Percentiles rank a stretch among this genome's conserved stretches.
Conservation (phyloP, 2,888 invertebrate genomes). For the Argynnis bischoffii region DNA sequence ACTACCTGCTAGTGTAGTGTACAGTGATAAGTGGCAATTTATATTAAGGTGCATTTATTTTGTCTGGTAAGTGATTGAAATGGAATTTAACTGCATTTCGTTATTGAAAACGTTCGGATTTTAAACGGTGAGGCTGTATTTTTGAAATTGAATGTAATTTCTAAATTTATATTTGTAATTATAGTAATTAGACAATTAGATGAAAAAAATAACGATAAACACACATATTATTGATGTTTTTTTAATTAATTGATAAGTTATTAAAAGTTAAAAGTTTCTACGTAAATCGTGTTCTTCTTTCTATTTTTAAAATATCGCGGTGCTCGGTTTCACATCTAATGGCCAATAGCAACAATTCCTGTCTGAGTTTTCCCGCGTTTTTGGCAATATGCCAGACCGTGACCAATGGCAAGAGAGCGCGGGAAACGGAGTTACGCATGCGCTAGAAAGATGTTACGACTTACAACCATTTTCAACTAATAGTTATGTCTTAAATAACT, state of each 20-base stretch:
- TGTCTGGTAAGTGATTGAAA: constrained; percentile 29
- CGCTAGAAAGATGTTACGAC: constrained; percentile 38
- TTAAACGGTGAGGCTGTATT: background rate
- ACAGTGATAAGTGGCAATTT: constrained; percentile 65
- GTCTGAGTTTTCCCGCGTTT: constrained; percentile 70
- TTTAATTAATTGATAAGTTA: background rate
- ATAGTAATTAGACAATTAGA: background rate
- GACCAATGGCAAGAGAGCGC: constrained; percentile 67
- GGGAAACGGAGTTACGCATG: constrained; percentile 65
- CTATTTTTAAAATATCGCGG: constrained; percentile 81
- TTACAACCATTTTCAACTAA: constrained; percentile 21
- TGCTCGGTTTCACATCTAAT: constrained; percentile 73
- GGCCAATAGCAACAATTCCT: constrained; percentile 65
- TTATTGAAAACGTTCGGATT: background rate
- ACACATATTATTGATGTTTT: background rate
- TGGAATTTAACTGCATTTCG: background rate
- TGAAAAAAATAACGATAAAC: background rate
- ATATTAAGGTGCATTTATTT: constrained; percentile 39
- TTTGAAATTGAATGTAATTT: background rate
- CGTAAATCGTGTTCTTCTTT: constrained; percentile 59
- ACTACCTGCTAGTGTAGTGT: constrained; percentile 59
- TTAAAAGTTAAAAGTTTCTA: constrained; percentile 40
- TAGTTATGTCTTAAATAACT: background rate
- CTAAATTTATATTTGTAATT: background rate
- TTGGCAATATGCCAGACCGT: constrained; percentile 71